Evolutionary conservation across 2,113 vertebrate genomes (phyloP).

Genomic region (Aythya baeri): DNA sequence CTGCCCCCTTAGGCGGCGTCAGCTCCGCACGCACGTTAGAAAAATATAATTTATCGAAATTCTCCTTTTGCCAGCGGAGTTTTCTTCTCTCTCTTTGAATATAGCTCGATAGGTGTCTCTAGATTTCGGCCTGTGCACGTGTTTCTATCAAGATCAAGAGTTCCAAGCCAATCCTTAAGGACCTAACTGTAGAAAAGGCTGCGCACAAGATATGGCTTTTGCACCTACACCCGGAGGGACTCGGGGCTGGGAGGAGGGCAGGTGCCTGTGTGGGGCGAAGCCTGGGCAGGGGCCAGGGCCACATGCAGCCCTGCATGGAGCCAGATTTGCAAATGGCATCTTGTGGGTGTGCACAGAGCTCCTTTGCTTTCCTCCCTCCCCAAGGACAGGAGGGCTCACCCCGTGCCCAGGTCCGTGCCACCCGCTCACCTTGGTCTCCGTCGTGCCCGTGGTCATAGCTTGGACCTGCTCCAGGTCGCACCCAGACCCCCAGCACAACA

Average conservation of each 20-base stretch:
- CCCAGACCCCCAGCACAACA: background rate
- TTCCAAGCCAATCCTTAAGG: background rate
- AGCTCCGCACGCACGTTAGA: constrained; percentile 38
- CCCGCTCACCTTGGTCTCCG: background rate
- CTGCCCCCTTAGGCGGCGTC: background rate
- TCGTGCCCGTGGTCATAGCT: background rate
- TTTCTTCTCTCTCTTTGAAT: background rate
- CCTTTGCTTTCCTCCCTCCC: constrained; percentile 63
- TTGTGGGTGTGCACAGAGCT: background rate
- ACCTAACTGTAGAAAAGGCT: constrained; percentile 56
- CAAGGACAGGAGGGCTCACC: background rate
- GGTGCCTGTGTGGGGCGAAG: background rate
- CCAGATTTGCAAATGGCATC: background rate
- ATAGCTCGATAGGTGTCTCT: background rate
- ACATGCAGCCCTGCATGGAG: constrained; percentile 31
- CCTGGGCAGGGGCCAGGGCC: background rate
- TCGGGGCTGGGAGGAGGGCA: background rate
- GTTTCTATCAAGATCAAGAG: background rate
- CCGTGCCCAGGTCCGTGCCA: background rate
- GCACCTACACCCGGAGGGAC: constrained; percentile 6
- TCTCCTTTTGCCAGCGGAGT: background rate
- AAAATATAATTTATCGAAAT: constrained; percentile 77
- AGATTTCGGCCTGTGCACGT: background rate
- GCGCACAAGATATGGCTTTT: constrained; percentile 74
- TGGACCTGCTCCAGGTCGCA: background rate